Evolutionary conservation across 2,113 vertebrate species (phyloP).

Genomic region (Pelodiscus sinensis): DNA sequence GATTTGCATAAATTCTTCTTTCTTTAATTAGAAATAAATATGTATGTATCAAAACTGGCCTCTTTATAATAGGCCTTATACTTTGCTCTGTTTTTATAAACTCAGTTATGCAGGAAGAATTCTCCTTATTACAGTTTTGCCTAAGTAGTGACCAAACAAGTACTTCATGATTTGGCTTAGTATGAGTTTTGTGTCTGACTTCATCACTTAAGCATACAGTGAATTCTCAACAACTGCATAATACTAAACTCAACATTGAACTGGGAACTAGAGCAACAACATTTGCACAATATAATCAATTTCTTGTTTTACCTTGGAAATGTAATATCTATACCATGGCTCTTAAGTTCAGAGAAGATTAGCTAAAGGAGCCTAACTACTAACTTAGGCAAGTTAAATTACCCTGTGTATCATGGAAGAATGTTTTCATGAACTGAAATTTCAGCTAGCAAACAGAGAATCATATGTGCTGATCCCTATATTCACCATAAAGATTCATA

Average conservation of each 20-base stretch:
- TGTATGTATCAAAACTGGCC: background rate
- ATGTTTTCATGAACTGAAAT: constrained; percentile 1
- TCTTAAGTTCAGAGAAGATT: background rate
- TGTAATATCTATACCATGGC: background rate
- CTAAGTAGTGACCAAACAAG: background rate
- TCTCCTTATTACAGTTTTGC: background rate
- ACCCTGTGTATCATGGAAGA: background rate
- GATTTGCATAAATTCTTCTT: background rate
- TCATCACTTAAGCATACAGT: background rate
- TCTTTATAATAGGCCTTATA: background rate
- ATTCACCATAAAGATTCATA: constrained; percentile 5
- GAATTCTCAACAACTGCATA: background rate
- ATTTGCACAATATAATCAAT: background rate
- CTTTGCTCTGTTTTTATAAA: background rate
- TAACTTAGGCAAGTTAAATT: background rate
- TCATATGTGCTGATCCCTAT: background rate
- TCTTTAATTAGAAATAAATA: background rate
- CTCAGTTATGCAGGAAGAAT: background rate
- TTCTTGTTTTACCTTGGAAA: background rate
- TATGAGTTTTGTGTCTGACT: background rate
- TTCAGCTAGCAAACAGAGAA: background rate
- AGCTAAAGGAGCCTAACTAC: background rate
- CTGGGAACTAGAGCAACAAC: background rate
- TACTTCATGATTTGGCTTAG: background rate
- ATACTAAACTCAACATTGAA: background rate